phyloP scores from a whole-genome alignment of 2,888 invertebrate species.

The Norana najaformis region DNA sequence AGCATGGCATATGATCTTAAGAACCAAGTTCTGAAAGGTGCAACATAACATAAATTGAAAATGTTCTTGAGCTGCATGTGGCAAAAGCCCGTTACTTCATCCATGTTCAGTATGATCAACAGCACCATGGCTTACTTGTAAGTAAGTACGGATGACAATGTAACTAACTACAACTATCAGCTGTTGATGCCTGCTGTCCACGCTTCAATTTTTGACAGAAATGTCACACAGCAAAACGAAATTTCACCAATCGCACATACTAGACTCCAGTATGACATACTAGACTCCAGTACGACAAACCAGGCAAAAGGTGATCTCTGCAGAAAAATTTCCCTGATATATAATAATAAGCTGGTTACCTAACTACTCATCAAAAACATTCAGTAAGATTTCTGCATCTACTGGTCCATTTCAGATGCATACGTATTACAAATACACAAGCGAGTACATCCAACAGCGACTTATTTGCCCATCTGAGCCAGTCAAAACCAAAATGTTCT shows the following conservation, averaged over 20 bases:
- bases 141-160: too few relatives aligned
- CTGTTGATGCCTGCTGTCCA: background rate
- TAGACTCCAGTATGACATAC: background rate
- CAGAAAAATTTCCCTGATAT: background rate
- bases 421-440: background rate
- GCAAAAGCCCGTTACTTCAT: too few relatives aligned
- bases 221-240: background rate
- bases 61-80: too few relatives aligned
- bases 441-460: too few relatives aligned
- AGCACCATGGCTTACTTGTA: too few relatives aligned
- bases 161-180: background rate
- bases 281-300: background rate
- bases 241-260: conserved; percentile 1
- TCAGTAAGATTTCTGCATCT: background rate
- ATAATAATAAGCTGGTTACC: background rate
- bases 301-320: background rate
- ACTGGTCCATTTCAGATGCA: background rate
- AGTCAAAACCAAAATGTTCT: too few relatives aligned
- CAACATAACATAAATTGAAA: too few relatives aligned
- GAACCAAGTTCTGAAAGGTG: too few relatives aligned
- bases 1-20: too few relatives aligned
- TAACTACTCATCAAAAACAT: background rate
- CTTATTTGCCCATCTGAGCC: too few relatives aligned
- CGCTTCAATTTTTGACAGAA: background rate
- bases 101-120: too few relatives aligned